Percentiles rank a stretch among this genome's conserved stretches.
Conservation (phyloP, 2,888 invertebrate species). For the Dorcus hopei region DNA sequence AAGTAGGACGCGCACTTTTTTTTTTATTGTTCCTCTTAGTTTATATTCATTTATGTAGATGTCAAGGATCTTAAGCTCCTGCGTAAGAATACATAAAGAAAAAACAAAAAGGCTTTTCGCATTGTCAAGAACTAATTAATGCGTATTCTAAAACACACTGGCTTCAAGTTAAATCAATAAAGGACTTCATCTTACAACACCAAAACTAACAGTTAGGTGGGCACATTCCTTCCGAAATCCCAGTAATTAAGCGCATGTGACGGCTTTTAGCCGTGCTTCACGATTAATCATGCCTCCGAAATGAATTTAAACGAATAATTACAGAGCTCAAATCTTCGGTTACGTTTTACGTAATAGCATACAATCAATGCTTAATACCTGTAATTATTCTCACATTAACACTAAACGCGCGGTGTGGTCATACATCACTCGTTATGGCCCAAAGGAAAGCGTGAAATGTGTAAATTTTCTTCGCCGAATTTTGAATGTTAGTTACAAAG, state of each 20-base stretch:
- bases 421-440: constrained; percentile 12
- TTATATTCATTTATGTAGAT: too few relatives aligned
- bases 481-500: background rate
- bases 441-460: background rate
- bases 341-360: constrained; percentile 21
- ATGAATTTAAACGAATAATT: constrained; percentile 30
- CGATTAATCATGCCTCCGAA: constrained; percentile 27
- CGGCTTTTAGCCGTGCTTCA: constrained; percentile 1
- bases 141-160: too few relatives aligned
- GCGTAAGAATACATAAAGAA: too few relatives aligned
- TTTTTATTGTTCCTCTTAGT: too few relatives aligned
- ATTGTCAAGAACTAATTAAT: too few relatives aligned
- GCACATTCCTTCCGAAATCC: constrained; percentile 3
- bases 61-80: too few relatives aligned
- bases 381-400: constrained; percentile 34
- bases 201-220: background rate
- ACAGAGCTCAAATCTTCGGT: constrained; percentile 24
- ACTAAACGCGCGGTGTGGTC: constrained; percentile 20
- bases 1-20: too few relatives aligned
- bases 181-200: too few relatives aligned
- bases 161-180: too few relatives aligned
- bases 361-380: constrained; percentile 30
- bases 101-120: too few relatives aligned
- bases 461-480: background rate
- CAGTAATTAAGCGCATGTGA: constrained; percentile 16